Base-by-base conservation (phyloP, 2,888 invertebrate species). In the Escarpia spicata region DNA sequence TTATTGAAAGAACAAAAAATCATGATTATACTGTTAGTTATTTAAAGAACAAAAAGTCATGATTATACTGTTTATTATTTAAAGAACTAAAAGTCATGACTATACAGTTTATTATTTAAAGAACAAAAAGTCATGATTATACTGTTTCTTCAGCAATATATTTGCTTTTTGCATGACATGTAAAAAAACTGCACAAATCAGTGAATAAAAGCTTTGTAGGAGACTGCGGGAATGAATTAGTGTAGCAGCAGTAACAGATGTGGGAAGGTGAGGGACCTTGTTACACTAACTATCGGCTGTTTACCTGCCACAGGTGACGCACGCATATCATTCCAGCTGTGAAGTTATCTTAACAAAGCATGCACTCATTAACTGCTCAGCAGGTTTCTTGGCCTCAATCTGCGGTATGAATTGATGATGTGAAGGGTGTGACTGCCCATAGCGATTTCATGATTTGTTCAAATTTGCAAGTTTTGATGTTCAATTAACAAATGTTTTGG, bases 381-480 rank as follows among this genome's bases (percentile, higher is more conserved):
- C n/a, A 26, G 4, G 26, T 26, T 75, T 26, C 19, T 26, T 75
- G 75, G 75, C 75, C 75, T 75, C 15, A 26, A 75, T 75, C 52
- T 75, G 6, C n/a, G 26, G 26, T 9, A 9, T 52, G 52, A 75
- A 12, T 6, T n/a, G 75, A 6, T 2, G 4, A 75, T 26, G 26
- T 75, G 75, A 26, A 15, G 19, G 75, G 75, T 26, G 4, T 75
- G 75, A 26, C 19, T 6, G n/a, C 4, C n/a, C 75, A 75, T 75
- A 2, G 2, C 3, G 19, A 75, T n/a, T 75, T 75, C 75, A 26
- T 6, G n/a, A 26, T 75, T 75, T n/a, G 75, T 75, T 26, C 75
- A n/a, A 75, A 75, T 75, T 75, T 75, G 75, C 75, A 75, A 75
- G 75, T 75, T 75, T n/a, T 26, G 75, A 75, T 75, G n/a, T 75